These are phyloP conservation scores for Anaspis maculata DNA, from an alignment of 2,888 invertebrate species.

Conservation along the genomic window DNA sequence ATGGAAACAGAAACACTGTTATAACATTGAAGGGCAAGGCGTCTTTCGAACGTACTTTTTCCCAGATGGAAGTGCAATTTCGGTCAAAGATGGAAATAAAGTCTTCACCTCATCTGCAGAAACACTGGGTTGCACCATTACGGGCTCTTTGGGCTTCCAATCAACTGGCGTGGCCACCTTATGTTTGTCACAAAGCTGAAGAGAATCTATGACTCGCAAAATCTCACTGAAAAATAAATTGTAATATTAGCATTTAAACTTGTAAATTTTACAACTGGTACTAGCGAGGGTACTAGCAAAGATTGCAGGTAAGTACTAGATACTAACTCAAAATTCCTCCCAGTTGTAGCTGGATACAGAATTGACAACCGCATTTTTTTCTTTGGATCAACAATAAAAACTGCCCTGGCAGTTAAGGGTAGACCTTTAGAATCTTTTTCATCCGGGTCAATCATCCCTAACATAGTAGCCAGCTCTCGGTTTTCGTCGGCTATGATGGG, in stretches of 20 bases:
- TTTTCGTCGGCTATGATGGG: conserved; percentile 89
- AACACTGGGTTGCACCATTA: conserved; percentile 81
- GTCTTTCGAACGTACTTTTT: conserved; percentile 74
- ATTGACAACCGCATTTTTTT: conserved; percentile 84
- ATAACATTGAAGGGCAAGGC: conserved; percentile 47
- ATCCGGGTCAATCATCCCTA: conserved; percentile 91
- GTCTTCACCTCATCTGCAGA: conserved; percentile 58
- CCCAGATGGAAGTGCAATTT: conserved; percentile 72
- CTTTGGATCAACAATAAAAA: conserved; percentile 76
- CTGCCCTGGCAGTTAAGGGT: conserved; percentile 81
- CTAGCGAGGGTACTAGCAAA: too few species aligned
- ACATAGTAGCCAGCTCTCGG: conserved; percentile 63
- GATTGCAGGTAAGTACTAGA: conserved; percentile 20
- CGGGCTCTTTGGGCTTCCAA: conserved; percentile 77
- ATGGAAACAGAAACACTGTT: too few species aligned
- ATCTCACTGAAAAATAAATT: too few species aligned
- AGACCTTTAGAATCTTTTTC: conserved; percentile 71
- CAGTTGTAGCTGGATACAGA: conserved; percentile 93
- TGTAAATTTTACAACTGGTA: background rate
- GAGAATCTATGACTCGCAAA: conserved; percentile 81
- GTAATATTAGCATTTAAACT: too few species aligned
- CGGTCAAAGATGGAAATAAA: conserved; percentile 66
- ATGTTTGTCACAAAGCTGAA: conserved; percentile 77
- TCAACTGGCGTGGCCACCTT: conserved; percentile 85
- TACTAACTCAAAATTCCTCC: conserved; percentile 84